phyloP scores from a whole-genome alignment of 2,797 vertebrate genomes.

The Aselliscus stoliczkanus region DNA sequence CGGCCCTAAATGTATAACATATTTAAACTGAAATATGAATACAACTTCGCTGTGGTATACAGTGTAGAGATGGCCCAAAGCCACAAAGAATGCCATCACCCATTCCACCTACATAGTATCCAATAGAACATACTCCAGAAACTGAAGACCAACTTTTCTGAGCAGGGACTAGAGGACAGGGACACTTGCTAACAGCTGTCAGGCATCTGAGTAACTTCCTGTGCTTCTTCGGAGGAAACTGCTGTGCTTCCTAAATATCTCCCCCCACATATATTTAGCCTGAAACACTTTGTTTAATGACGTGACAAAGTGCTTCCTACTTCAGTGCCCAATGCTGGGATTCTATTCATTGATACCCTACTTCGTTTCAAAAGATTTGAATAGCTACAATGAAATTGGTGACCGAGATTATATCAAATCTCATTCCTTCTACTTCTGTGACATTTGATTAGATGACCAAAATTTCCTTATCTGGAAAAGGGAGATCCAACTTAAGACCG shows the following conservation, averaged over 20 bases:
- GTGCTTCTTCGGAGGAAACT: not conserved
- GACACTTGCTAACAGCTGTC: fast-evolving
- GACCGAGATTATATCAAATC: not conserved
- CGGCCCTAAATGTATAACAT: not conserved
- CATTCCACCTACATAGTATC: not conserved
- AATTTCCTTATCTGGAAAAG: not conserved
- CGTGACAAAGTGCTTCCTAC: not conserved
- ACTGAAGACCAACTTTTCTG: not conserved
- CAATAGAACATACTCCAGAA: not conserved
- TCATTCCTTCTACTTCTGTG: not conserved
- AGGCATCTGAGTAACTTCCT: too few relatives aligned
- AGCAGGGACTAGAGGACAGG: fast-evolving
- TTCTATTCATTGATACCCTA: not conserved
- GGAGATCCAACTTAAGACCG: not conserved
- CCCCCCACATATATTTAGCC: not conserved
- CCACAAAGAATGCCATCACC: not conserved
- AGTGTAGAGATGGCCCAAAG: not conserved
- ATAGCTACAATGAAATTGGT: not conserved
- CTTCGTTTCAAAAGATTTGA: not conserved
- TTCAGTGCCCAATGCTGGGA: not conserved
- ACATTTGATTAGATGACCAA: not conserved
- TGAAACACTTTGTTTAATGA: not conserved
- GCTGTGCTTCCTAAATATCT: not conserved
- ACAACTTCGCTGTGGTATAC: not conserved
- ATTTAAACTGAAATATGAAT: not conserved